A percentile compares a stretch with the other conserved stretches of the same genome.
These are phyloP conservation scores for Dryobota labecula DNA, from an alignment of 2,888 invertebrate genomes.

Conservation along the genomic window DNA sequence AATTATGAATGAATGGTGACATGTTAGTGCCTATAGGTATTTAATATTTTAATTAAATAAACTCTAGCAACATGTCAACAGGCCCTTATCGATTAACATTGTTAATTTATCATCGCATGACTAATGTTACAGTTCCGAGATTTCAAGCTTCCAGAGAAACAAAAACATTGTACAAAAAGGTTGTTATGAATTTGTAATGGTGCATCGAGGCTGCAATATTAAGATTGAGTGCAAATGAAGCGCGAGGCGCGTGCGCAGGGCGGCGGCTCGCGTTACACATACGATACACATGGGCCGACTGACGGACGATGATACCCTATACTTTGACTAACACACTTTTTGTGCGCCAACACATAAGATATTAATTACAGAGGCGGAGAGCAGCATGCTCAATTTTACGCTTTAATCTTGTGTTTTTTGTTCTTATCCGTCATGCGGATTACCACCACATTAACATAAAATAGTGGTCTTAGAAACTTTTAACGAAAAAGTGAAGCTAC, in stretches of 20 bases:
- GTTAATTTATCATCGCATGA: constrained; percentile 58
- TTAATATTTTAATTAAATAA: constrained; percentile 11
- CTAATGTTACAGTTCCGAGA: constrained; percentile 69
- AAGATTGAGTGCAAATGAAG: constrained; percentile 88
- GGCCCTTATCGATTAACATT: constrained; percentile 37
- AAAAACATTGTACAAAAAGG: constrained; percentile 78
- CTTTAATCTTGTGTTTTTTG: constrained; percentile 75
- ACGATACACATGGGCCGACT: constrained; percentile 68
- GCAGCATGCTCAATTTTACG: constrained; percentile 83
- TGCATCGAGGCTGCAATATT: constrained; percentile 86
- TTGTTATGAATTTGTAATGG: constrained; percentile 86
- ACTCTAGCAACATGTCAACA: constrained; percentile 21
- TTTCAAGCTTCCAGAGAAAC: constrained; percentile 68
- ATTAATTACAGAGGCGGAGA: constrained; percentile 87
- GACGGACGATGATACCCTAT: constrained; percentile 68
- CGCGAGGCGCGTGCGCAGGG: constrained; percentile 84
- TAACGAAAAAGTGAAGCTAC: constrained; percentile 20
- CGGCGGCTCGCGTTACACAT: constrained; percentile 79
- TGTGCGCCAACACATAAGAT: constrained; percentile 82
- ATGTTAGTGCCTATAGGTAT: constrained; percentile 1
- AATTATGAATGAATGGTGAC: background rate
- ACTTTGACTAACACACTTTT: constrained; percentile 75
- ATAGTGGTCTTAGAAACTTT: constrained; percentile 50
- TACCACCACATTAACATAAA: constrained; percentile 59
- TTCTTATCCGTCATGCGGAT: constrained; percentile 58